Evolutionary conservation across 2,888 invertebrate species (phyloP).

Genomic region (Automeris io): DNA sequence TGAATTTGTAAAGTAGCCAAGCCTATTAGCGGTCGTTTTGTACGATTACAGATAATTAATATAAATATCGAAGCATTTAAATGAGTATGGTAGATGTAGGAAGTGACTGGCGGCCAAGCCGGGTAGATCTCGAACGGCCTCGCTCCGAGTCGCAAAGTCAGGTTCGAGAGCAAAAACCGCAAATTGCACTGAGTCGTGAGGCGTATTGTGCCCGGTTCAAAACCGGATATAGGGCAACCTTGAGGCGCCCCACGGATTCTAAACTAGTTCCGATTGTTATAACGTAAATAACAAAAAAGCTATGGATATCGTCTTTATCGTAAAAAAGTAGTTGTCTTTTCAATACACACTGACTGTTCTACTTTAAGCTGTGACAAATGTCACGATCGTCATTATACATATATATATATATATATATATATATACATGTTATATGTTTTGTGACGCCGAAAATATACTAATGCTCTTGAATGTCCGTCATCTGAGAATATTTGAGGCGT

Average conservation of each 20-base stretch:
- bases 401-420: too few species aligned
- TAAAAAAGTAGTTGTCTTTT: too few species aligned
- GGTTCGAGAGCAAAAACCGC: constrained; percentile 38
- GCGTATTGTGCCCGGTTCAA: constrained; percentile 32
- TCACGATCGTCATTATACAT: too few species aligned
- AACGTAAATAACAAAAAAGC: constrained; percentile 25
- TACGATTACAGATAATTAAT: constrained; percentile 14
- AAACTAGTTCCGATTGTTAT: constrained; percentile 37
- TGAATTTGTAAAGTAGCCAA: too few species aligned
- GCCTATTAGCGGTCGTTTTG: neutral
- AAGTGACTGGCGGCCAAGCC: constrained; percentile 35
- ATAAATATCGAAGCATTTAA: constrained; percentile 3
- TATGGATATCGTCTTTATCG: constrained; percentile 11
- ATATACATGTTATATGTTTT: too few species aligned
- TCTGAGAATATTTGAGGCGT: too few species aligned
- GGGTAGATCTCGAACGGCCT: constrained; percentile 32
- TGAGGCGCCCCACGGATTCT: constrained; percentile 34
- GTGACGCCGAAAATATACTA: too few species aligned
- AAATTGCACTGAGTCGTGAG: constrained; percentile 29
- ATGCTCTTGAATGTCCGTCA: too few species aligned
- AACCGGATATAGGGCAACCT: constrained; percentile 48
- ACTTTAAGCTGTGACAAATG: too few species aligned
- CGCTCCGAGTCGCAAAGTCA: constrained; percentile 18
- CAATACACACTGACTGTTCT: too few species aligned
- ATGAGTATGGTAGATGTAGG: constrained; percentile 26